Percentiles rank a stretch among this genome's conserved stretches.
Evolutionary conservation across 2,888 invertebrate species (phyloP).

Genomic region (Blomia tropicalis): DNA sequence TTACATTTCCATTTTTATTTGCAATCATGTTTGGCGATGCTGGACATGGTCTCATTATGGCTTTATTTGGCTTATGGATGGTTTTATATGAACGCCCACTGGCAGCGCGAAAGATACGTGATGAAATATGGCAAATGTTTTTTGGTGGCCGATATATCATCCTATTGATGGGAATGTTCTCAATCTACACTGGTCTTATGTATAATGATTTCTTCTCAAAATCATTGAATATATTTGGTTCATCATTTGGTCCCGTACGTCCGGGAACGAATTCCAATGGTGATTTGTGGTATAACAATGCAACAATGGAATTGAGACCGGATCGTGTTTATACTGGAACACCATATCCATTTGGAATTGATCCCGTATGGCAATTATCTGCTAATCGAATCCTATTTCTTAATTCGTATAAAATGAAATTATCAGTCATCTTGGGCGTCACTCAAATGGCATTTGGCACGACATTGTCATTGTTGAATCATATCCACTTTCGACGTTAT

Average conservation of each 20-base stretch:
- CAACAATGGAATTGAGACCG: neutral
- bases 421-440: constrained; percentile 94
- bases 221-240: constrained; percentile 77
- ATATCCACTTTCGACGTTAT: constrained; percentile 42
- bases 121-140: constrained; percentile 93
- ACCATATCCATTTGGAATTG: constrained; percentile 79
- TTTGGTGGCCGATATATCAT: constrained; percentile 95
- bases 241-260: neutral
- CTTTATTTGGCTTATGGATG: constrained; percentile 81
- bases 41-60: constrained; percentile 83
- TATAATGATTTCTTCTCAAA: constrained; percentile 97
- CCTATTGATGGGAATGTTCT: constrained; percentile 87
- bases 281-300: neutral
- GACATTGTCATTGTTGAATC: constrained; percentile 44
- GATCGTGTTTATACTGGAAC: constrained; percentile 20
- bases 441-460: constrained; percentile 93
- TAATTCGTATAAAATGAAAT: constrained; percentile 92
- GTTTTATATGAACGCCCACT: constrained; percentile 78
- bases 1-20: constrained; percentile 92
- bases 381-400: constrained; percentile 76
- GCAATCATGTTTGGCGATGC: constrained; percentile 95
- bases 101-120: constrained; percentile 58
- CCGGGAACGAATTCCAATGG: neutral
- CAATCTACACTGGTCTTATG: constrained; percentile 90
- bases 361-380: constrained; percentile 52